These are phyloP conservation scores for Acleris holmiana DNA, from an alignment of 2,888 invertebrate genomes.

Conservation along the genomic window DNA sequence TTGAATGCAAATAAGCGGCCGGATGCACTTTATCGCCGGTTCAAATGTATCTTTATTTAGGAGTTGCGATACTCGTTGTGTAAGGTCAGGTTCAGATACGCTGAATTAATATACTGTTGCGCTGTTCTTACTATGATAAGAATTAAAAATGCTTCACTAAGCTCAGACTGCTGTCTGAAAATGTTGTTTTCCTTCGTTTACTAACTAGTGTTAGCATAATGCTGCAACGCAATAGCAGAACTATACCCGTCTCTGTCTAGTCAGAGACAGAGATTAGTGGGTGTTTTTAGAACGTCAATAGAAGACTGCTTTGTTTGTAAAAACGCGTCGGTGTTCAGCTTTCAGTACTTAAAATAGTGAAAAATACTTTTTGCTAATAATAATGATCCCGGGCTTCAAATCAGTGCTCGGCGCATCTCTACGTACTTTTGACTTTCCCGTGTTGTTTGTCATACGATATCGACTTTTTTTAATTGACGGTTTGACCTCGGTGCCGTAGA, in stretches of 20 bases:
- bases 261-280: too few species aligned
- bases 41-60: slow-evolving; percentile 30
- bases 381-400: background rate
- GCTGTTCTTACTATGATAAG: background rate
- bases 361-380: background rate
- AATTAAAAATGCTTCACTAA: background rate
- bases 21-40: slow-evolving; percentile 33
- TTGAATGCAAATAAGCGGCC: slow-evolving; percentile 33
- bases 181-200: background rate
- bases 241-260: too few species aligned
- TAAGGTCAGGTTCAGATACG: slow-evolving; percentile 28
- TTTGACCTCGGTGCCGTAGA: slow-evolving; percentile 13
- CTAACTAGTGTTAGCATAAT: too few species aligned
- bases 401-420: slow-evolving; percentile 15
- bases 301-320: too few species aligned
- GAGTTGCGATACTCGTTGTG: slow-evolving; percentile 22
- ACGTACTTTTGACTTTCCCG: slow-evolving; percentile 24
- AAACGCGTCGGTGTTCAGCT: too few species aligned
- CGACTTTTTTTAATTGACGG: slow-evolving; percentile 21
- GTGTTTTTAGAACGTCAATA: too few species aligned
- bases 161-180: background rate
- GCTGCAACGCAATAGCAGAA: too few species aligned
- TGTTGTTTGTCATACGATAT: slow-evolving; percentile 21
- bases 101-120: background rate
- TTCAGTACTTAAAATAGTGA: too few species aligned